Base-by-base conservation (phyloP, 2,113 vertebrate species). In the Bubo scandiacus region DNA sequence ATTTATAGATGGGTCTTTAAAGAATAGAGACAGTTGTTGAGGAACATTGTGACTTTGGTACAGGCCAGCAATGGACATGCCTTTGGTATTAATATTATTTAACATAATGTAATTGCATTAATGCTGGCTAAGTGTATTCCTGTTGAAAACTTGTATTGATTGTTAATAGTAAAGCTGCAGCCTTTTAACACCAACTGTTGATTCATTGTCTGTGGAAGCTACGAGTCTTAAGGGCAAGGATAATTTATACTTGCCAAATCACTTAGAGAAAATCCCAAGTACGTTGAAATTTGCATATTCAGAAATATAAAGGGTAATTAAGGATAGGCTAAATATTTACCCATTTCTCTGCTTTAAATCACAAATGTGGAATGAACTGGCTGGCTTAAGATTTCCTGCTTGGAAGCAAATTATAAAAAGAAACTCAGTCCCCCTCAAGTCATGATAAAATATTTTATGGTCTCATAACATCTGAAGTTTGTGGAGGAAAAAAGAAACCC, bases 211-310 rank as follows among this genome's bases (percentile, higher is more conserved):
- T 95, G 59, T 70, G 74, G 77, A 98, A 95, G 59, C 67, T 38
- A 7, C 36, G 86, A 94, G 91, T 96, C 94, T 89, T 79, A 92
- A 97, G 90, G 96, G 95, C 94, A 97, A 97, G 73, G 91, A 88
- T 93, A 97, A 97, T 94, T 98, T 96, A 93, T 96, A 94, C 81
- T 94, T 98, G 90, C 86, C 91, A 97, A 96, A 96, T 95, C 94
- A 86, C 90, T 96, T 65, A 70, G 62, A 95, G 94, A 88, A 97
- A 97, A 97, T 95, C 96, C 79, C 52, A 68, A 94, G 72, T 97
- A 66, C 59, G 30, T 85, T 89, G 70, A 96, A 91, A 98, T 96
- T 84, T 97, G 89, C 97, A 95, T 96, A 96, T 96, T 96, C 93
- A 95, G 89, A 94, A 91, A 95, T 96, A 86, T 54, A 95, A 85